A percentile compares a stretch with the other conserved stretches of the same genome.
These are phyloP conservation scores for Enteromius unitaeniatus DNA, from an alignment of 2,797 vertebrate genomes.

Conservation along the genomic window DNA sequence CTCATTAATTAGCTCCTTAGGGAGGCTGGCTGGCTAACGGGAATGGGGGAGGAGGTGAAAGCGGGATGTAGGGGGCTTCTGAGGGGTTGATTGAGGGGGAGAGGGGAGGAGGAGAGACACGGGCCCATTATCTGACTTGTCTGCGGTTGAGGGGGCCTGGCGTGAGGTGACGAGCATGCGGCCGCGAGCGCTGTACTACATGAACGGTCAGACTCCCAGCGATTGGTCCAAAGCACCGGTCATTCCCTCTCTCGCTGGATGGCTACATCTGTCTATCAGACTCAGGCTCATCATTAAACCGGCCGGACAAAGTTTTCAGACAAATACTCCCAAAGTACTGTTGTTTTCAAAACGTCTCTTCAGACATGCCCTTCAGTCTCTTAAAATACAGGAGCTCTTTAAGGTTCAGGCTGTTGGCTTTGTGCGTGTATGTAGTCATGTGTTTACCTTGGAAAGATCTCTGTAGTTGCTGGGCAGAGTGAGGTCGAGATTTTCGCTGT, in stretches of 20 bases:
- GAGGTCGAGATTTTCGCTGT: constrained; percentile 93
- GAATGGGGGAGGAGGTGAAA: constrained; percentile 35
- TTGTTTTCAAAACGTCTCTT: constrained; percentile 20
- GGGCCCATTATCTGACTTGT: constrained; percentile 45
- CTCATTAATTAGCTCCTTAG: constrained; percentile 65
- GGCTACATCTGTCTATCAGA: constrained; percentile 21
- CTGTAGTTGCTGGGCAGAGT: constrained; percentile 99
- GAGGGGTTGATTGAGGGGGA: constrained; percentile 34
- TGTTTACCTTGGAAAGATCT: constrained; percentile 95
- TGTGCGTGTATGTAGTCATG: constrained; percentile 11
- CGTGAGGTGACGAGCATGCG: constrained; percentile 10
- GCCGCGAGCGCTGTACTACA: constrained; percentile 13
- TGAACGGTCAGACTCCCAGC: constrained; percentile 14
- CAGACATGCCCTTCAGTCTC: constrained; percentile 5
- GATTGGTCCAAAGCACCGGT: constrained; percentile 2
- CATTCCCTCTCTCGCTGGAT: constrained; percentile 3
- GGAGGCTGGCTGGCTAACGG: constrained; percentile 54
- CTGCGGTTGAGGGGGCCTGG: constrained; percentile 46
- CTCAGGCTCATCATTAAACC: constrained; percentile 33
- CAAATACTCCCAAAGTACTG: neutral
- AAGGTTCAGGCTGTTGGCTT: neutral
- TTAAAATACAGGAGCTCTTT: neutral
- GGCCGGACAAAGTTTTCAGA: neutral
- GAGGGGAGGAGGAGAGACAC: constrained; percentile 20
- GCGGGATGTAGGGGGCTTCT: constrained; percentile 18